Base-by-base conservation (phyloP, 2,113 vertebrate species). In the Gymnorhina tibicen region DNA sequence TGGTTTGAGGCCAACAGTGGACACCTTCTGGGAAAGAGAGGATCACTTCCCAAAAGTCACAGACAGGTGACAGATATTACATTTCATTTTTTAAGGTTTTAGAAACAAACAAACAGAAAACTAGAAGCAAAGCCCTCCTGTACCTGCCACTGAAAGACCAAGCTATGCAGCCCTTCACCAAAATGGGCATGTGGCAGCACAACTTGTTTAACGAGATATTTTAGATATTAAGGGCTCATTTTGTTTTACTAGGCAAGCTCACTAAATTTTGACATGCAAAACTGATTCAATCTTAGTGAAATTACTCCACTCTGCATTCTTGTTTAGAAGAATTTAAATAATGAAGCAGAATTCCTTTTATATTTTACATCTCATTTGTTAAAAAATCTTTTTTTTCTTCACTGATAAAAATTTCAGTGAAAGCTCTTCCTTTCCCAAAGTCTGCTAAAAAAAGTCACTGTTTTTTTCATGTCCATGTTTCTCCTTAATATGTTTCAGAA, bases 41-140 rank as follows among this genome's bases (percentile, higher is more conserved):
- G 23, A 39, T 47, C 44, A 46, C 44, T 30, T 69, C 20, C 30
- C 41, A 33, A 69, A 91, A 68, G 30, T 12, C 53, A 79, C 22
- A 59, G 58, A 5, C 9, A 3, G 2, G 3, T 3, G 3, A 60
- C 0, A 37, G 56, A 73, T 10, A 13, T n/a, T 21, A 23, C 6
- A n/a, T 37, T 63, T 66, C 11, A 23, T 35, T 35, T 82, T 83
- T 63, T 55, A 60, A 68, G 6, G 30, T 18, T 76, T 89, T 58
- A 86, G 24, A 55, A 88, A 75, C 6, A 66, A 59, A 42, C 6
- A 32, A 58, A 44, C n/a, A 79, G 41, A 58, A 42, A 32, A 53
- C 30, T 3, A 69, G 20, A 8, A 17, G 8, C 5, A 6, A 89
- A 94, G 35, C 10, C 11, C 23, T 47, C 26, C 63, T 47, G 8